These are phyloP conservation scores for Bugula neritina DNA, from an alignment of 2,888 invertebrate species.

Conservation along the genomic window DNA sequence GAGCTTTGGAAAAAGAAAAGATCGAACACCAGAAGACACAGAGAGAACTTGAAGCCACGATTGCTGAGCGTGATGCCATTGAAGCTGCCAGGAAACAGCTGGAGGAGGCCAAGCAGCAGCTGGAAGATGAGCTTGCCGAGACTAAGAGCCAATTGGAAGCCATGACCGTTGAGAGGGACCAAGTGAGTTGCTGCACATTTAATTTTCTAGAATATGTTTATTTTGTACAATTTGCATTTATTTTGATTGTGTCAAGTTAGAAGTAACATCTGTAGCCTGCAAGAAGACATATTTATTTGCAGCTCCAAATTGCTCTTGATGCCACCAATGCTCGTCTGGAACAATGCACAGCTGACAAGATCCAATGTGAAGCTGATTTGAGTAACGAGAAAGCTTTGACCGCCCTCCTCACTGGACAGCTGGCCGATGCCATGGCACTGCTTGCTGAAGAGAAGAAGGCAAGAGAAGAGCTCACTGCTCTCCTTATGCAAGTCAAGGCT, in stretches of 20 bases:
- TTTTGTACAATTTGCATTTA: background rate
- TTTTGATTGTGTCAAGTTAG: background rate
- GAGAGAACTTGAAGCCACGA: constrained; percentile 20
- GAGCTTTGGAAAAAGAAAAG: constrained; percentile 15
- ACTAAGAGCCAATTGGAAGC: constrained; percentile 22
- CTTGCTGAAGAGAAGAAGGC: constrained; percentile 16
- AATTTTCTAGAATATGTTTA: background rate
- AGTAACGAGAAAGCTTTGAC: constrained; percentile 15
- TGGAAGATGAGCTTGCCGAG: constrained; percentile 25
- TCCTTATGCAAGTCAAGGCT: constrained; percentile 18
- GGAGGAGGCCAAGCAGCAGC: constrained; percentile 17
- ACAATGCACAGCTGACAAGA: background rate
- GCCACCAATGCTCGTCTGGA: constrained; percentile 15
- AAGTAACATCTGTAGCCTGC: too few species aligned
- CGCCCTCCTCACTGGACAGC: constrained; percentile 7
- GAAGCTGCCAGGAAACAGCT: constrained; percentile 16
- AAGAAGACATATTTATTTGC: too few species aligned
- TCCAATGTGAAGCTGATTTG: constrained; percentile 14
- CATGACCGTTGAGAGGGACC: constrained; percentile 18
- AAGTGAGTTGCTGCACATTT: background rate
- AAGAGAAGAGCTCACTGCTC: constrained; percentile 16
- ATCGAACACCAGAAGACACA: constrained; percentile 13
- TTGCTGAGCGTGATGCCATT: constrained; percentile 4
- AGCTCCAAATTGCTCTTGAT: constrained; percentile 24
- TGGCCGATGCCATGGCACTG: background rate